These are phyloP conservation scores for Leptestheria dahalacensis DNA, from an alignment of 1,140 invertebrate species.

Conservation along the genomic window DNA sequence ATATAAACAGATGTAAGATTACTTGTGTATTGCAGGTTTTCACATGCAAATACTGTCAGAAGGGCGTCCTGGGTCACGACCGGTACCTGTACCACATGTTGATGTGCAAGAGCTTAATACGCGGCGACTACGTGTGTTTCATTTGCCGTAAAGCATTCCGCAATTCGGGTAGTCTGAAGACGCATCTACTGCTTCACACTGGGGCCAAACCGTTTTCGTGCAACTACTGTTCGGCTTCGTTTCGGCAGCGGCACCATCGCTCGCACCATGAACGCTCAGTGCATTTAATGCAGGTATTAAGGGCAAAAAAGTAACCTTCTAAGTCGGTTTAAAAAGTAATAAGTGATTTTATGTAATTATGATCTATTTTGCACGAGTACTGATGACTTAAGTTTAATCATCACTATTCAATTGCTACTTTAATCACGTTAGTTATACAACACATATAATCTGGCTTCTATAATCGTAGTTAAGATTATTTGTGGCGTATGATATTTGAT, in stretches of 20 bases:
- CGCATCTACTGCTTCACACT: slow-evolving; percentile 14
- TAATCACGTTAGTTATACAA: no score
- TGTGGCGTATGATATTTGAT: no score
- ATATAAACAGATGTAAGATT: no score
- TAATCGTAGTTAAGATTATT: no score
- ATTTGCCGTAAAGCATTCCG: slow-evolving; percentile 13
- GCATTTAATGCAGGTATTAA: slow-evolving; percentile 8
- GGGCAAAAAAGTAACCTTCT: no score
- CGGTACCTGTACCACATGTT: slow-evolving; percentile 15
- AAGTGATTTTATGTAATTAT: no score
- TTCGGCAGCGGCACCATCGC: slow-evolving; percentile 13
- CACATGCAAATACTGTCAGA: slow-evolving; percentile 16
- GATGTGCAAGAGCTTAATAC: slow-evolving; percentile 15
- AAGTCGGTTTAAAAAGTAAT: no score
- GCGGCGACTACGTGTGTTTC: slow-evolving; percentile 14
- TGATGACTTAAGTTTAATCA: no score
- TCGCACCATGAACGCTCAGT: slow-evolving; percentile 13
- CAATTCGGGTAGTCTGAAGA: slow-evolving; percentile 12
- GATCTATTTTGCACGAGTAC: no score
- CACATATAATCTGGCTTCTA: no score
- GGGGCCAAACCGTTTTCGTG: slow-evolving; percentile 15
- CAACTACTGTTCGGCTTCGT: slow-evolving; percentile 14
- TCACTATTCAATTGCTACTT: no score
- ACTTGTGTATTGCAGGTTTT: no score
- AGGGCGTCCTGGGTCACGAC: slow-evolving; percentile 11